Conservation (phyloP, 2,888 invertebrate species). For the Drosophila macrospina region DNA sequence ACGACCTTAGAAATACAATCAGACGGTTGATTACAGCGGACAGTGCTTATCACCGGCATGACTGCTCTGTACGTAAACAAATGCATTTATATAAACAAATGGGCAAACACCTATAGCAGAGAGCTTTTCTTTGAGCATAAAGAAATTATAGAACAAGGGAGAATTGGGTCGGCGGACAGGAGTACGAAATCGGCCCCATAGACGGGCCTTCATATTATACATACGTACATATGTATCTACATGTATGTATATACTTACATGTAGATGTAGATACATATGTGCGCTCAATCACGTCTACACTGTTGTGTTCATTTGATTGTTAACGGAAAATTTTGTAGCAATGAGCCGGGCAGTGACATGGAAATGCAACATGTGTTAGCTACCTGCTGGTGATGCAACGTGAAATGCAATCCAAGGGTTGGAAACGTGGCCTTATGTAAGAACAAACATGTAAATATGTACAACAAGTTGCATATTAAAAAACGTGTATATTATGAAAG, state of each 20-base stretch:
- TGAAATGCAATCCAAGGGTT: constrained; percentile 26
- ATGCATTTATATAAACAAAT: constrained; percentile 37
- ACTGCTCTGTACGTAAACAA: constrained; percentile 23
- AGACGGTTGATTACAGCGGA: constrained; percentile 36
- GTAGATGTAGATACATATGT: constrained; percentile 12
- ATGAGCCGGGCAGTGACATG: constrained; percentile 46
- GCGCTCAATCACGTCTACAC: constrained; percentile 30
- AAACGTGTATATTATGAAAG: constrained; percentile 55
- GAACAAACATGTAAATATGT: neutral
- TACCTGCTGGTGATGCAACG: constrained; percentile 33
- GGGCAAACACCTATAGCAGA: constrained; percentile 18
- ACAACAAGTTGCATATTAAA: neutral
- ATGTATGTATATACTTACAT: neutral
- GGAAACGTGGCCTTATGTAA: constrained; percentile 26
- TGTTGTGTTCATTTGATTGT: constrained; percentile 34
- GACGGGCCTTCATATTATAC: constrained; percentile 35
- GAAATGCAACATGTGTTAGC: constrained; percentile 49
- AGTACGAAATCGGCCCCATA: constrained; percentile 5
- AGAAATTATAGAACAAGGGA: constrained; percentile 10
- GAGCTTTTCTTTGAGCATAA: constrained; percentile 41
- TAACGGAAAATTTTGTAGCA: constrained; percentile 62
- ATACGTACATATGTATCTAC: neutral
- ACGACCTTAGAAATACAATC: no score
- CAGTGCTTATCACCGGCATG: constrained; percentile 56
- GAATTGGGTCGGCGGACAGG: constrained; percentile 47